Percentiles rank a stretch among this genome's conserved stretches.
Conservation (phyloP, 2,888 invertebrate species). For the Eilema caniola region DNA sequence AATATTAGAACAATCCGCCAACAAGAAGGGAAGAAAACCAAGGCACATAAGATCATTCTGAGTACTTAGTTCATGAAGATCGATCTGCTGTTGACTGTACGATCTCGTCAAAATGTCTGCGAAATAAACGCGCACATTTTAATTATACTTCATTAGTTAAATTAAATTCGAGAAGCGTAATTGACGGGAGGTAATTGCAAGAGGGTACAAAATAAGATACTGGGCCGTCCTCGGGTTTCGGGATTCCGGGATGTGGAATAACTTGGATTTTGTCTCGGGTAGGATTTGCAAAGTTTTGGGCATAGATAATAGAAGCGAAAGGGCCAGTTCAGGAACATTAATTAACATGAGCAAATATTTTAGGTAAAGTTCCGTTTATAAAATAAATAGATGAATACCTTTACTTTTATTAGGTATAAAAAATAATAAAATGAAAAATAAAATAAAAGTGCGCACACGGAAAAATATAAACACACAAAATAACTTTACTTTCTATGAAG, state of each 20-base stretch:
- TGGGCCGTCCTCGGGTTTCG: slow-evolving; percentile 48
- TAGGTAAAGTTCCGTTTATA: neutral
- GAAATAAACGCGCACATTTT: slow-evolving; percentile 83
- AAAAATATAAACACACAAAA: too few species aligned
- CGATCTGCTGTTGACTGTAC: too few species aligned
- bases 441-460: too few species aligned
- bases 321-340: neutral
- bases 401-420: neutral
- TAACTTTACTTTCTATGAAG: too few species aligned
- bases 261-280: slow-evolving; percentile 40
- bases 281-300: slow-evolving; percentile 19
- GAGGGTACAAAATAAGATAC: slow-evolving; percentile 61
- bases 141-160: slow-evolving; percentile 86
- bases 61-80: too few species aligned
- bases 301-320: neutral
- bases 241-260: slow-evolving; percentile 48
- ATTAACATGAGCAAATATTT: neutral
- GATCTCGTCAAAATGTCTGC: slow-evolving; percentile 66
- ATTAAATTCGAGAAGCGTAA: slow-evolving; percentile 85
- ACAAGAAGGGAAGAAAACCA: too few species aligned
- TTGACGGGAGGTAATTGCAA: slow-evolving; percentile 81
- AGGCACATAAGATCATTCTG: too few species aligned
- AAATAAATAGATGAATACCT: neutral
- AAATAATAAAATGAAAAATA: too few species aligned
- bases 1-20: too few species aligned